Percentiles rank a stretch among this genome's conserved stretches.
These are phyloP conservation scores for Mormyrus hasselquistii DNA, from an alignment of 2,797 vertebrate genomes.

Conservation along the genomic window DNA sequence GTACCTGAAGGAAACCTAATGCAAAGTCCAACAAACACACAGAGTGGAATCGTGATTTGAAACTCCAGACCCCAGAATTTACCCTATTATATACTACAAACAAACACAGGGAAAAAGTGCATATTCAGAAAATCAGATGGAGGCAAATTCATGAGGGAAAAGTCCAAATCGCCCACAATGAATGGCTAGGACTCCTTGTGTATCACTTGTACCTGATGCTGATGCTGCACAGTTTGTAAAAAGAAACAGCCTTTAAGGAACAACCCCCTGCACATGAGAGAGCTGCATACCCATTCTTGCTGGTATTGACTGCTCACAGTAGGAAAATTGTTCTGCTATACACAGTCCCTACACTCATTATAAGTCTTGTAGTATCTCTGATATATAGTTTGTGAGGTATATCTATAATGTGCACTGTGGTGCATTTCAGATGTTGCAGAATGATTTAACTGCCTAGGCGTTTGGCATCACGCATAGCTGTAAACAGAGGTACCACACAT, in stretches of 20 bases:
- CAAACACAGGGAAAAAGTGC: background rate
- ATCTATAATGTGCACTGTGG: background rate
- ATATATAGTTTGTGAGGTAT: constrained; percentile 5
- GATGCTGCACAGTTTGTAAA: background rate
- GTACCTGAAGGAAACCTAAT: background rate
- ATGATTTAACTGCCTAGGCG: background rate
- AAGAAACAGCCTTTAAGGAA: background rate
- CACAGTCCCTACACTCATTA: constrained; percentile 23
- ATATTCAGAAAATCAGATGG: background rate
- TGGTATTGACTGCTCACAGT: background rate
- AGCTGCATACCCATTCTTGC: background rate
- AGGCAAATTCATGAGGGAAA: background rate
- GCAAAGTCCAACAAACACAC: background rate
- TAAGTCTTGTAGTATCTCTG: background rate
- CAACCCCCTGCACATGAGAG: background rate
- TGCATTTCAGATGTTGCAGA: background rate
- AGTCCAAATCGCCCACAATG: background rate
- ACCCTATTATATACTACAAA: background rate
- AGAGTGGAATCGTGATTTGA: background rate
- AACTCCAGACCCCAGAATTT: background rate
- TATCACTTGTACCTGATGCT: background rate
- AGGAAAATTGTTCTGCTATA: background rate
- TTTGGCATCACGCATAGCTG: background rate
- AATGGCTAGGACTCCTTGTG: background rate
- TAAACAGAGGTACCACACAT: background rate